Conservation (phyloP, 2,888 invertebrate species). For the Chouioia cunea region DNA sequence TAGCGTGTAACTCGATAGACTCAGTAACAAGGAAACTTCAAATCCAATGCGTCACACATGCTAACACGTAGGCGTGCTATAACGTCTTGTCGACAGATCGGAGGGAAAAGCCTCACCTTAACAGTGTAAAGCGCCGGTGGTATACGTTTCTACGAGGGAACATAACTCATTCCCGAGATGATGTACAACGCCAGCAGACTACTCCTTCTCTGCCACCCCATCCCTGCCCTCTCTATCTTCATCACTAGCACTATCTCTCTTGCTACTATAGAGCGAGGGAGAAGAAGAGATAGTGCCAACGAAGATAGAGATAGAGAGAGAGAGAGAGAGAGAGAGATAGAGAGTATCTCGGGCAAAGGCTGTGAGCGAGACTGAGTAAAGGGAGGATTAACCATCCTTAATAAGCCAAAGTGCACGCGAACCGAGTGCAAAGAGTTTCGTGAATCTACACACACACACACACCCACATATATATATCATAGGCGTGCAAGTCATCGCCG, state of each 20-base stretch:
- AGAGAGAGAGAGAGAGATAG: not conserved
- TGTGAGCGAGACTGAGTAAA: slow-evolving; percentile 31
- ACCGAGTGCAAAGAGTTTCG: slow-evolving; percentile 57
- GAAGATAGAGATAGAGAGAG: slow-evolving; percentile 6
- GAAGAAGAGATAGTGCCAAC: slow-evolving; percentile 23
- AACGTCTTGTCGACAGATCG: slow-evolving; percentile 27
- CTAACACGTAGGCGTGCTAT: slow-evolving; percentile 17
- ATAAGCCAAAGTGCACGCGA: slow-evolving; percentile 67
- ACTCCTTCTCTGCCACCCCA: slow-evolving; percentile 16
- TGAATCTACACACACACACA: slow-evolving; percentile 28
- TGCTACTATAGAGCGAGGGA: slow-evolving; percentile 1
- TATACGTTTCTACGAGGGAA: slow-evolving; percentile 43
- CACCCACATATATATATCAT: not conserved
- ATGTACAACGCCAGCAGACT: slow-evolving; percentile 64
- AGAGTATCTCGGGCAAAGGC: slow-evolving; percentile 16
- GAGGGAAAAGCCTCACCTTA: slow-evolving; percentile 23
- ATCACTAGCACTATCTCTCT: not conserved
- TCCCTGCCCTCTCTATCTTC: slow-evolving; percentile 7
- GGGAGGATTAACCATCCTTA: slow-evolving; percentile 60
- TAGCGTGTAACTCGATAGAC: too few species aligned
- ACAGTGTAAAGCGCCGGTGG: slow-evolving; percentile 26
- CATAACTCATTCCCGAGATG: slow-evolving; percentile 62
- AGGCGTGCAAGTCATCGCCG: slow-evolving; percentile 5
- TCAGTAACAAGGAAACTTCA: slow-evolving; percentile 2
- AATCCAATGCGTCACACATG: slow-evolving; percentile 28